phyloP scores from a whole-genome alignment of 2,113 vertebrate species.

The Heteronetta atricapilla region DNA sequence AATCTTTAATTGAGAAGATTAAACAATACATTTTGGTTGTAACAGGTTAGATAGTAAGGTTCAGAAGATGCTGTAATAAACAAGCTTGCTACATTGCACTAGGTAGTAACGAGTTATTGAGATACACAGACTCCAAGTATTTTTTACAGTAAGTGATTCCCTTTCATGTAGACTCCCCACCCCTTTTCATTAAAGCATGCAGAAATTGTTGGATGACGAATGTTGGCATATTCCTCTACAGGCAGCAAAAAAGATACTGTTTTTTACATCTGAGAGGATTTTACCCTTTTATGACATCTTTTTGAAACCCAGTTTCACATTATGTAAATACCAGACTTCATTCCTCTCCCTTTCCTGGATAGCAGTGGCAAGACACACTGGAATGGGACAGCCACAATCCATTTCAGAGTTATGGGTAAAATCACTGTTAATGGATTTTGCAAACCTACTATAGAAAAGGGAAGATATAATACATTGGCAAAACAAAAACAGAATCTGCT shows the following conservation, averaged over 20 bases:
- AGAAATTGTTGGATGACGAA: not conserved
- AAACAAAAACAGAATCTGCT: not conserved
- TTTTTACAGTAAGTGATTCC: not conserved
- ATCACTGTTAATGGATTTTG: not conserved
- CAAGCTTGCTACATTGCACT: not conserved
- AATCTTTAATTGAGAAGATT: slow-evolving; percentile 64
- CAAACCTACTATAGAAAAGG: not conserved
- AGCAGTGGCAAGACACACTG: not conserved
- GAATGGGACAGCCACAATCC: not conserved
- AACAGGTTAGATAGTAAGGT: slow-evolving; percentile 2
- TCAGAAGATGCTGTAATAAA: slow-evolving; percentile 11
- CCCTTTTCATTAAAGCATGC: not conserved
- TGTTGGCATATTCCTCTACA: not conserved
- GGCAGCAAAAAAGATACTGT: not conserved
- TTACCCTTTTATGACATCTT: not conserved
- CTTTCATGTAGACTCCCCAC: not conserved
- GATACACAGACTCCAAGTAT: not conserved
- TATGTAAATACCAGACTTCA: not conserved
- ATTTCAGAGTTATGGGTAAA: not conserved
- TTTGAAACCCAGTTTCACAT: not conserved
- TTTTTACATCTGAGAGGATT: not conserved
- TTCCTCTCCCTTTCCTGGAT: not conserved
- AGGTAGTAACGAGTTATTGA: not conserved
- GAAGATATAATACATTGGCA: not conserved
- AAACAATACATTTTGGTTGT: slow-evolving; percentile 6